Base-by-base conservation (phyloP, 1,140 invertebrate genomes). In the Drosophila asahinai region DNA sequence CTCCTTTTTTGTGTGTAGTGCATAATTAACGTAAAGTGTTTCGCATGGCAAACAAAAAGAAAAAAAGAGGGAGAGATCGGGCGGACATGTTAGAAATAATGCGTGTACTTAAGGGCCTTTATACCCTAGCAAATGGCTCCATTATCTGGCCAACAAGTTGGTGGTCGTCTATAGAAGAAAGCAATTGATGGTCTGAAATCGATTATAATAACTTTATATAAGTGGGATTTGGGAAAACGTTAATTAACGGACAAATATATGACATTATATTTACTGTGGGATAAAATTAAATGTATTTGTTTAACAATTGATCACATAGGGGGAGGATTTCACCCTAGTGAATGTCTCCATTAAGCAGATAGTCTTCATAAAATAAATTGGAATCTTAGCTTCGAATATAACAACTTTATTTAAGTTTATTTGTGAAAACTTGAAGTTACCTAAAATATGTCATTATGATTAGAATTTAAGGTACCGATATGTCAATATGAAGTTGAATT, bases 101-200 rank as follows among this genome's bases (percentile, higher is more conserved):
- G 77, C 55, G 59, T 63, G 77, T 81, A 76, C 79, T 76, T 76
- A 80, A 80, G 63, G 62, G 78, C 77, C 80, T 80, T 80, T 48
- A 55, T 33, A 59, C 60, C 22, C 63, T 43, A 47, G 19, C 45
- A 38, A 70, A 67, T 70, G 67, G 62, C 40, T 66, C 36, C 40
- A 70, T 70, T 65, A 65, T 45, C n/a, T 51, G 36, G 36, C n/a
- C 59, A 52, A 52, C 38, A 70, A 66, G 27, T 68, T 40, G 17
- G 17, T 9, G 45, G 36, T 5, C 17, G 36, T 30, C 59, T 64
- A 52, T 64, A 43, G 43, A 64, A 43, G 19, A 61, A 27, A 66
- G 30, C 25, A 30, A 19, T 61, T 62, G 19, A 2, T 1, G 12
- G 19, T 17, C 27, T 45, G 12, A 61, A 54, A 19, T 55, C 33